Conservation (phyloP, 2,797 vertebrate species). For the Antrozous pallidus region DNA sequence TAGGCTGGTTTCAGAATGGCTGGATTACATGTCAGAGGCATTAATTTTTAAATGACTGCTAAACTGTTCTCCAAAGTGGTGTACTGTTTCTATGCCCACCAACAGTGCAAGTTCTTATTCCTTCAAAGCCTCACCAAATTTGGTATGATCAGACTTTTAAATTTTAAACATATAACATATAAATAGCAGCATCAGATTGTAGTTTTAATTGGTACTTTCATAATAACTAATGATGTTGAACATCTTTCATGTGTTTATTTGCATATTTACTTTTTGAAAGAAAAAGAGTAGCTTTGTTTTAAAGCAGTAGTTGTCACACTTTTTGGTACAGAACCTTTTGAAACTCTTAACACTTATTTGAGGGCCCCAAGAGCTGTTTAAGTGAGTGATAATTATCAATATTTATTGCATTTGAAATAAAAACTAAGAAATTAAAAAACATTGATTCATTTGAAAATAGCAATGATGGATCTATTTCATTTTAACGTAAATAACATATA, state of each 20-base stretch:
- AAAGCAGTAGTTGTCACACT: background rate
- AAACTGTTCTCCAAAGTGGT: background rate
- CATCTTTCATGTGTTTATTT: background rate
- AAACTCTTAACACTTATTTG: background rate
- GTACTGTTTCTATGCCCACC: background rate
- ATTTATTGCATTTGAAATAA: background rate
- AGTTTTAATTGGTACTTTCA: background rate
- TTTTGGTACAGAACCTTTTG: background rate
- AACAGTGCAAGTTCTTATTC: background rate
- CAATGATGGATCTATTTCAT: background rate
- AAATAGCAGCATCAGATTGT: background rate
- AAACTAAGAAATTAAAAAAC: background rate
- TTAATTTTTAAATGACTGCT: background rate
- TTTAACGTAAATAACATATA: background rate
- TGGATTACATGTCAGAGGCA: background rate
- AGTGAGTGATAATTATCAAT: background rate
- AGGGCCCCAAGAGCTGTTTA: constrained; percentile 7
- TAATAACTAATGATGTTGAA: background rate
- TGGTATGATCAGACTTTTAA: background rate
- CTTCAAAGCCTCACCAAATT: background rate
- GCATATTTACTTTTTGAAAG: background rate
- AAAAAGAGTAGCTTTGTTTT: background rate
- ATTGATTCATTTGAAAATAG: background rate
- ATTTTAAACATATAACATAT: background rate
- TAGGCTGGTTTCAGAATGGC: background rate